Percentiles rank a stretch among this genome's conserved stretches.
Conservation (phyloP, 2,113 vertebrate genomes). For the Pimephales promelas region DNA sequence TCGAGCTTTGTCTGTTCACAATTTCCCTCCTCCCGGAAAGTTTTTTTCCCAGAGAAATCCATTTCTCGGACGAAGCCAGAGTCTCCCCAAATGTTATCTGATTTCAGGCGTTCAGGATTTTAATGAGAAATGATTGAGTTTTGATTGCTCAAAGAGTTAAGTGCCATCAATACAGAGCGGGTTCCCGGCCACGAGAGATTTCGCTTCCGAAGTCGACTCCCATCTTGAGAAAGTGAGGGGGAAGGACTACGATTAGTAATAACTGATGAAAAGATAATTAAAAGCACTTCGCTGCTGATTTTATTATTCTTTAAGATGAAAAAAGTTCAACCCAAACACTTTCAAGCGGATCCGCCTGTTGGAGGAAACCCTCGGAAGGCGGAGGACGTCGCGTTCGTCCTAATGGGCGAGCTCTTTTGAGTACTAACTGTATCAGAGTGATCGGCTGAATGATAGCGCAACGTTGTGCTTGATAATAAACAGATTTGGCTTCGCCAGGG, state of each 20-base stretch:
- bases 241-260: constrained; percentile 43
- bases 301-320: constrained; percentile 42
- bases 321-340: constrained; percentile 36
- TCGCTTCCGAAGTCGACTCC: constrained; percentile 2
- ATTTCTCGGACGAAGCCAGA: constrained; percentile 43
- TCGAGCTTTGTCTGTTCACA: constrained; percentile 48
- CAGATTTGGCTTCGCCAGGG: constrained; percentile 43
- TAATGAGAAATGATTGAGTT: constrained; percentile 60
- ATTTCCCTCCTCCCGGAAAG: constrained; percentile 49
- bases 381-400: neutral
- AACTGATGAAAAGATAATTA: constrained; percentile 46
- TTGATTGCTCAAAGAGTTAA: constrained; percentile 53
- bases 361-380: constrained; percentile 7
- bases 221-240: constrained; percentile 15
- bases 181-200: constrained; percentile 41
- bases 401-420: constrained; percentile 23
- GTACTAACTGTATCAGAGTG: constrained; percentile 42
- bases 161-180: constrained; percentile 36
- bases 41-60: constrained; percentile 47
- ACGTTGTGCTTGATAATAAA: constrained; percentile 51
- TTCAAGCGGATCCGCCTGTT: neutral
- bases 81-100: constrained; percentile 40
- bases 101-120: constrained; percentile 55
- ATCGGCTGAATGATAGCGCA: constrained; percentile 42
- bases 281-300: constrained; percentile 25